Evolutionary conservation across 1,140 invertebrate species (phyloP), one percentile per base, ranked within the genome.

Genomic region (Papilio glaucus): DNA sequence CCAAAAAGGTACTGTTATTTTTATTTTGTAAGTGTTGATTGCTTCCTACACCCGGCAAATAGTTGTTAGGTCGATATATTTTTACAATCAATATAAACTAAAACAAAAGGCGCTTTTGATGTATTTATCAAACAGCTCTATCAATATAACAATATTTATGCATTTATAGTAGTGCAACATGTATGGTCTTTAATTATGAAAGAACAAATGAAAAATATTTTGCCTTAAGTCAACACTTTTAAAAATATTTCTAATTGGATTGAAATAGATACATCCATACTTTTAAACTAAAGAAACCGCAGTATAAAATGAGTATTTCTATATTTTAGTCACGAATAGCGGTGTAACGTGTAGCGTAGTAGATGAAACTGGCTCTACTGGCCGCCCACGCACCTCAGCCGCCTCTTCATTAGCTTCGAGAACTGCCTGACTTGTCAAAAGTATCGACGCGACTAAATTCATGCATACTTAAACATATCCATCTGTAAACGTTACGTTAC

Each of bases 281-380:
- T 37, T 38, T 73, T 33, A 38, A 67, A 65, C 62, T 60, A 75
- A 77, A 69, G 74, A 82, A 81, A 69, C 79, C 68, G 80, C 82
- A 79, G 80, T 87, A 83, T 81, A 82, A 69, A 53, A 49, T 45
- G 71, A 76, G 75, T 77, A 79, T 86, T 79, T 82, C 72, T 77
- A 77, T 79, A 79, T 74, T 80, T 83, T 79, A 79, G 73, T 85
- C 83, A 85, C 81, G 80, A 78, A 83, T 90, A 88, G 85, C 81
- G 84, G 86, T 84, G 81, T 83, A 75, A 82, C 84, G 85, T 84
- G 87, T 89, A 85, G 72, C 84, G 81, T 88, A 86, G 86, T 89
- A 80, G 84, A 85, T 85, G 80, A 83, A 88, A 89, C 89, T 86
- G 80, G 86, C 81, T 85, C 79, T 63, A 78, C 67, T 77, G 79